phyloP scores from a whole-genome alignment of 1,140 invertebrate species.

The Zaprionus vittiger region DNA sequence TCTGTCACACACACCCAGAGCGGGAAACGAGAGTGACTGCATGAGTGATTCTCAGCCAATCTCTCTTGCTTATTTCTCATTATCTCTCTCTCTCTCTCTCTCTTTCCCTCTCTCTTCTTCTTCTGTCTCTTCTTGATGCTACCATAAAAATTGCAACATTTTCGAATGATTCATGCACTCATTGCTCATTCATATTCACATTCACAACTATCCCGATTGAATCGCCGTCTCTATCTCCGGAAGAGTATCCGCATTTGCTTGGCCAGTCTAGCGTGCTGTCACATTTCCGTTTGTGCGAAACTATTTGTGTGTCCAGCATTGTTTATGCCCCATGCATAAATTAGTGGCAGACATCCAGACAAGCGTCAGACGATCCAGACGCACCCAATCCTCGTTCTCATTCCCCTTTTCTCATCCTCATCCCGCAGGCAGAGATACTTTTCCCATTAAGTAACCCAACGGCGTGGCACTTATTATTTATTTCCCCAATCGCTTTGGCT shows the following conservation, averaged over 20 bases:
- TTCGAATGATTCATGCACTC: constrained; percentile 55
- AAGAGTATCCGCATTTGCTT: constrained; percentile 33
- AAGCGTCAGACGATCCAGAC: constrained; percentile 7
- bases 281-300: constrained; percentile 58
- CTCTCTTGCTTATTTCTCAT: constrained; percentile 8
- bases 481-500: constrained; percentile 45
- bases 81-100: constrained; percentile 8
- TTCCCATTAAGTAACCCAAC: constrained; percentile 33
- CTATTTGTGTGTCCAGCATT: constrained; percentile 41
- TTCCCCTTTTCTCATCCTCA: background rate
- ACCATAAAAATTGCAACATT: constrained; percentile 46
- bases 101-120: background rate
- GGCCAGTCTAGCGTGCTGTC: constrained; percentile 69
- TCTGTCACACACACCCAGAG: constrained; percentile 3
- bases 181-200: constrained; percentile 39
- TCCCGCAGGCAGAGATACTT: constrained; percentile 1
- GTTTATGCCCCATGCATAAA: constrained; percentile 66
- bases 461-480: constrained; percentile 55
- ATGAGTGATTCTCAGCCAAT: constrained; percentile 62
- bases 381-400: constrained; percentile 12
- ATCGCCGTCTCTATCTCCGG: constrained; percentile 44
- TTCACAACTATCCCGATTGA: constrained; percentile 53
- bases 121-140: constrained; percentile 5
- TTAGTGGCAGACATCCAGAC: constrained; percentile 44
- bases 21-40: constrained; percentile 40